Base-by-base conservation (phyloP, 2,888 invertebrate species). In the Orthonevra nobilis region DNA sequence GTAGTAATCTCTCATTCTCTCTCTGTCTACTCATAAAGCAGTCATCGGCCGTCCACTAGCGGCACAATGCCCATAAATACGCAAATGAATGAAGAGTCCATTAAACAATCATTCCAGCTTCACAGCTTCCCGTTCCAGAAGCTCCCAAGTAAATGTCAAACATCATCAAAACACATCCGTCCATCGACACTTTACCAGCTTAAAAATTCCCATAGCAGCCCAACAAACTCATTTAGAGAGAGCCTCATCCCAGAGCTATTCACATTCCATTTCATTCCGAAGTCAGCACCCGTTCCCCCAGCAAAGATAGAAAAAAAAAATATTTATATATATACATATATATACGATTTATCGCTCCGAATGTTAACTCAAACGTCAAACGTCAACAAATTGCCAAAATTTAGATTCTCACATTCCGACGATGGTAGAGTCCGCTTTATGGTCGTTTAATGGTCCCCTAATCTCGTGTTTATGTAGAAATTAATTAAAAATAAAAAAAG, bases 391-490 rank as follows among this genome's bases (percentile, higher is more conserved):
- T 70, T 58, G 23, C 52, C 46, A 58, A 58, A 69, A 56, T 52
- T 30, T 14, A 28, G 20, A 52, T 52, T 60, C 46, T 28, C 42
- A 63, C 58, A 64, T 77, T 64, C 63, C 70, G 30, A 34, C 44
- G 58, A 38, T 32, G 38, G 52, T 69, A 69, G 56, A 77, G 42
- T 46, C 15, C 36, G 23, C 52, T 77, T 77, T 64, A 77, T 77
- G 26, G 64, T 34, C 69, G 17, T 64, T 64, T 70, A 58, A 70
- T 70, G 58, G 30, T 40, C 60, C 10, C 64, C 60, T 66, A 66
- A 72, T 66, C 46, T 66, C 40, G 64, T 70, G 54, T 70, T 77
- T 60, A 60, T 70, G 46, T 66, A 46, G 42, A 66, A 58, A 70
- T 64, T 70, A 64, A 72, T 63, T 72, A 48, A 26, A 23, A 36